Evolutionary conservation across 2,888 invertebrate species (phyloP), one percentile per base, ranked within the genome.

Genomic region (Sinelater perroti): DNA sequence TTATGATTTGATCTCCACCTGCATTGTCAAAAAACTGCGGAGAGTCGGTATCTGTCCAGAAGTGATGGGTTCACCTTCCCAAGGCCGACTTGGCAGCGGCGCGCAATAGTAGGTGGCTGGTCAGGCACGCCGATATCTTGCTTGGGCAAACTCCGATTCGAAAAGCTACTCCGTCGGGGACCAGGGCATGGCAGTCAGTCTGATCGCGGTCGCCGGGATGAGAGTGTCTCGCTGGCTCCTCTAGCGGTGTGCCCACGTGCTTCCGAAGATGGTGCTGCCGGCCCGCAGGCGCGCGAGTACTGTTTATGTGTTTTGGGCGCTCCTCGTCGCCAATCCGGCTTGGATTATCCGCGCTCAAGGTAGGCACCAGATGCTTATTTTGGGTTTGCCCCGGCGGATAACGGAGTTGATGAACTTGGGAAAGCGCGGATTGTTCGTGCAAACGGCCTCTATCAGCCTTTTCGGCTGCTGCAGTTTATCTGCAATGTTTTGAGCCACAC

Each of bases 311-410:
- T 55, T 57, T 51, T 63, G 49, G 55, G 42, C 56, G 49, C 58
- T 45, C 50, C 57, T 63, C 47, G 53, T 62, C 30, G 42, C 59
- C 24, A 51, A 45, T 54, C 56, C 57, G 30, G 52, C 52, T 36
- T 49, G 62, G 55, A 64, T 59, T 33, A 58, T 44, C n/a, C n/a
- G n/a, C 35, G 58, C 65, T 21, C 69, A 69, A 69, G 69, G 69
- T 69, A 62, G n/a, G n/a, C n/a, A n/a, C n/a, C n/a, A n/a, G n/a
- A n/a, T n/a, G n/a, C n/a, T n/a, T n/a, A n/a, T n/a, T n/a, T n/a
- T n/a, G n/a, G n/a, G n/a, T n/a, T n/a, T n/a, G n/a, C n/a, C n/a
- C n/a, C n/a, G n/a, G n/a, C n/a, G n/a, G n/a, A n/a, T n/a, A n/a
- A n/a, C n/a, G n/a, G n/a, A n/a, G n/a, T n/a, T n/a, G n/a, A n/a